These are phyloP conservation scores for Drosophila lacertosa DNA, from an alignment of 1,140 invertebrate species.

Conservation along the genomic window DNA sequence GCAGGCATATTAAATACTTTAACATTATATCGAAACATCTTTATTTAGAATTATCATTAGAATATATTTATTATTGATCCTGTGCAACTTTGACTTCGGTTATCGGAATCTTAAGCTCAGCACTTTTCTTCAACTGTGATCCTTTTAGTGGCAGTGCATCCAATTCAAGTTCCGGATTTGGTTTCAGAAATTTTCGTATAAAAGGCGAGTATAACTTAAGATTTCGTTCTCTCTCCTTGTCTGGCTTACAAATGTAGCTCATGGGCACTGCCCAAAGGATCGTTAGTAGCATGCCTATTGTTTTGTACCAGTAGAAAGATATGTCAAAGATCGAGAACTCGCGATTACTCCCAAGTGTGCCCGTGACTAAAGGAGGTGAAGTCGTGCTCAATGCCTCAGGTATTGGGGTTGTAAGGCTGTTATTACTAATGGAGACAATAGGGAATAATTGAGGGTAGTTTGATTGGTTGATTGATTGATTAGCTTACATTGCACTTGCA, in stretches of 20 bases:
- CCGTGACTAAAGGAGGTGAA: constrained; percentile 41
- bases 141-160: constrained; percentile 59
- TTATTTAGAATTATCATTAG: no score
- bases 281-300: constrained; percentile 86
- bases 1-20: no score
- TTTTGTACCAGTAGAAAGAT: constrained; percentile 87
- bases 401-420: constrained; percentile 22
- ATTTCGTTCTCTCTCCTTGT: constrained; percentile 50
- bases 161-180: constrained; percentile 28
- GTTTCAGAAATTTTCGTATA: constrained; percentile 53
- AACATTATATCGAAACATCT: no score
- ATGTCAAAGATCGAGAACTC: constrained; percentile 86
- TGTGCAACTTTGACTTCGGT: background rate
- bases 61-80: no score
- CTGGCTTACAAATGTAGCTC: constrained; percentile 71
- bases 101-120: constrained; percentile 28
- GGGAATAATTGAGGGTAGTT: background rate
- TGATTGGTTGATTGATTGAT: background rate
- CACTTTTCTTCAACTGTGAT: background rate
- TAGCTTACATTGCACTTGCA: constrained; percentile 54
- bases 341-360: constrained; percentile 65
- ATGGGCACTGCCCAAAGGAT: constrained; percentile 86
- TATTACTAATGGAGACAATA: constrained; percentile 10
- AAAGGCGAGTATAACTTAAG: constrained; percentile 65
- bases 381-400: background rate